These are phyloP conservation scores for Caerostris extrusa DNA, from an alignment of 1,140 invertebrate genomes.

Conservation along the genomic window DNA sequence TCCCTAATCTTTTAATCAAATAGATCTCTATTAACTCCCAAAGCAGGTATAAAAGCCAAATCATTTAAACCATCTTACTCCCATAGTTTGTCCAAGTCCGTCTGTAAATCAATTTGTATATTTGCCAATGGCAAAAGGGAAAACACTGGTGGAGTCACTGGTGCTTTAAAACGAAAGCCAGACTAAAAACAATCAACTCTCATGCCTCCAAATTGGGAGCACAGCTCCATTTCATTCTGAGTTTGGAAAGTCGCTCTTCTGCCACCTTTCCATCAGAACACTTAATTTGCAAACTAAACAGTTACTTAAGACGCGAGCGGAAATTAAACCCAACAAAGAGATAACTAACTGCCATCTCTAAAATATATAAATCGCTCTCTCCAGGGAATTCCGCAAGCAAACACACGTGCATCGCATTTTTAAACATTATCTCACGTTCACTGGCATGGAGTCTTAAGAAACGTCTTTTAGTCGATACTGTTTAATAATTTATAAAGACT, in stretches of 20 bases:
- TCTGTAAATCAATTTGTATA: neutral
- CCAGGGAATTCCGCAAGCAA: neutral
- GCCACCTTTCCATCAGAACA: slow-evolving; percentile 23
- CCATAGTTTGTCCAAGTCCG: neutral
- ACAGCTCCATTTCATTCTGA: neutral
- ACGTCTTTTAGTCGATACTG: slow-evolving; percentile 46
- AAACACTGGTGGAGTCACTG: neutral
- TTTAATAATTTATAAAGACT: slow-evolving; percentile 72
- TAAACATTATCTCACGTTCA: slow-evolving; percentile 30
- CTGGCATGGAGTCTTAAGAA: neutral
- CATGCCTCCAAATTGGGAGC: neutral
- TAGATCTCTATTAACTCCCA: too few species aligned
- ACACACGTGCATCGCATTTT: slow-evolving; percentile 48
- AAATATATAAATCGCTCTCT: slow-evolving; percentile 21
- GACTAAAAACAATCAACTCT: neutral
- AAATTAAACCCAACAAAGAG: slow-evolving; percentile 19
- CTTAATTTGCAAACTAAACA: slow-evolving; percentile 40
- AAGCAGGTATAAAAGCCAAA: neutral
- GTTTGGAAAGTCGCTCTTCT: neutral
- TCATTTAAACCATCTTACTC: neutral
- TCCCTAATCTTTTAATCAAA: too few species aligned
- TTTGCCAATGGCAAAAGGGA: neutral
- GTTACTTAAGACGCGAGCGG: slow-evolving; percentile 26
- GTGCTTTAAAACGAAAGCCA: neutral
- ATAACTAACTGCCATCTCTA: slow-evolving; percentile 16